Evolutionary conservation across 2,113 vertebrate genomes (phyloP).

Genomic region (Trogon surrucura): DNA sequence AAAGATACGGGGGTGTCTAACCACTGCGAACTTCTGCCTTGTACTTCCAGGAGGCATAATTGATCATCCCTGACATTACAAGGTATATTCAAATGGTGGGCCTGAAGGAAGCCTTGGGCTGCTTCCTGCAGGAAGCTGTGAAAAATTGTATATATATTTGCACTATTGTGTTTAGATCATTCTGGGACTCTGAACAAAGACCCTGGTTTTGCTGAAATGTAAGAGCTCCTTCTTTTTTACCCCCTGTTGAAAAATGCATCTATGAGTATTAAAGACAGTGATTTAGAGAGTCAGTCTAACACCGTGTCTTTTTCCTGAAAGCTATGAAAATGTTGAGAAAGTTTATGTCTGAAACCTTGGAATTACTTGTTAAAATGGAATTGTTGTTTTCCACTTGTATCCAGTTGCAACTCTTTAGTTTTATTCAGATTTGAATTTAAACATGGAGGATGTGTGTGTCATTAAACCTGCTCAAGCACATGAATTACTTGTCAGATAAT

Average conservation of each 20-base stretch:
- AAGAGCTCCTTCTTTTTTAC: not conserved
- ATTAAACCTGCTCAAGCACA: constrained; percentile 2
- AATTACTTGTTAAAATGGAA: not conserved
- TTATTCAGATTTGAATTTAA: constrained; percentile 28
- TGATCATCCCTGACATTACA: not conserved
- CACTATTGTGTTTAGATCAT: not conserved
- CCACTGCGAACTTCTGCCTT: not conserved
- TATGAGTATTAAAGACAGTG: not conserved
- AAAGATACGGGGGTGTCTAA: not conserved
- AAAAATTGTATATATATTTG: constrained; percentile 26
- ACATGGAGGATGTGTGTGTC: not conserved
- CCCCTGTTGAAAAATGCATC: not conserved
- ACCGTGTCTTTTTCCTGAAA: not conserved
- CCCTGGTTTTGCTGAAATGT: not conserved
- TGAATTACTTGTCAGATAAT: constrained; percentile 41
- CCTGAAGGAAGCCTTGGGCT: constrained; percentile 8
- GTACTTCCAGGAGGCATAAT: not conserved
- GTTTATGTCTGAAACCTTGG: not conserved
- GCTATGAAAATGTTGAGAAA: not conserved
- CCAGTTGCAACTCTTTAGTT: not conserved
- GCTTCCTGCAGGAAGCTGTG: not conserved
- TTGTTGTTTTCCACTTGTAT: not conserved
- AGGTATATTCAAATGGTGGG: not conserved
- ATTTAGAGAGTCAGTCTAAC: not conserved
- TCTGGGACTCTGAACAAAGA: not conserved